Base-by-base conservation (phyloP, 2,888 invertebrate genomes). In the Stenodema calcarata region DNA sequence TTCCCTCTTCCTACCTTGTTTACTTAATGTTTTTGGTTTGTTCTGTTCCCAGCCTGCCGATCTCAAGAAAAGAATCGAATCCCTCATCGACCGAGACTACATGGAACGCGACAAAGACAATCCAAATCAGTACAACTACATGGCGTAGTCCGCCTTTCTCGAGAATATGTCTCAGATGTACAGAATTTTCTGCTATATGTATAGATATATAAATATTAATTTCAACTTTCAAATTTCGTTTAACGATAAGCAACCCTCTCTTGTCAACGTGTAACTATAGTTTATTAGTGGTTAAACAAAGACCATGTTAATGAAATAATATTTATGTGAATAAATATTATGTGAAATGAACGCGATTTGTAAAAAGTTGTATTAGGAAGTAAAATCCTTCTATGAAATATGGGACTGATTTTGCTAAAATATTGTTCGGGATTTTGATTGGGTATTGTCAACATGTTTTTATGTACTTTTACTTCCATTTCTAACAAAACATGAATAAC, bases 41-140 rank as follows among this genome's bases (percentile, higher is more conserved):
- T 81, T 62, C 35, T 88, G 93, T 92, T 28, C n/a, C n/a, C 92
- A 98, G 98, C 98, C 99, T 89, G 95, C 97, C 88, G 99, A 99
- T 92, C 93, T 99, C 90, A 99, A 99, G 93, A 99, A 99, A 91
- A 95, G 99, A 89, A 99, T 99, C 90, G 99, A 99, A 91, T 99
- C 99, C 81, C 94, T 99, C 86, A 99, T 99, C 91, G 99, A 99
- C 91, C 94, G 99, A 90, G 99, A 99, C 92, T 99, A 99, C 92
- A 98, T 99, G 97, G 97, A 98, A 91, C 94, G 99, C 78, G 99
- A 99, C 92, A 98, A 98, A 92, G 98, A 99, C 92, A 99, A 98
- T 92, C 95, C 98, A 89, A 99, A 98, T 92, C 96, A 97, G 92
- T 99, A 99, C 93, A 98, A 99, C 92, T 99, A 99, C 92, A 98